Evolutionary conservation across 2,888 invertebrate genomes (phyloP), one percentile per base, ranked within the genome.

Genomic region (Apodemia hepburni): DNA sequence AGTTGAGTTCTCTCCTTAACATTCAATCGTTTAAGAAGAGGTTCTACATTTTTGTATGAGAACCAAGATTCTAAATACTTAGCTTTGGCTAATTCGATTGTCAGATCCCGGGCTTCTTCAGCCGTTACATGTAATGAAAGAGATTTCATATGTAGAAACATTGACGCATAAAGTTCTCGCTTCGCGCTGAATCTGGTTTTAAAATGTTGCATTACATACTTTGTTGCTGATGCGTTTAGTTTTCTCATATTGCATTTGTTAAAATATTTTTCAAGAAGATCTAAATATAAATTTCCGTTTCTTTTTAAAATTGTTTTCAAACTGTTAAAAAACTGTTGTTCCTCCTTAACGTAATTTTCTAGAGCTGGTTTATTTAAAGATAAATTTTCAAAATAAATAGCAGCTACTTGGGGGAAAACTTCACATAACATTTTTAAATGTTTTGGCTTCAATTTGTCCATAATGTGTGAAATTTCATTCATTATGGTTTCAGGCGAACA

Each of bases 181-280:
- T 85, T 85, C 0, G 66, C 70, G 22, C 70, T 60, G 60, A 81
- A 77, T 62, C 78, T 79, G 17, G 67, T 59, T 68, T 78, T 84
- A 61, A 76, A 77, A 22, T 72, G 65, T 18, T 70, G 75, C 66
- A 85, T 69, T 15, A 85, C 76, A 58, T 75, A 74, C 58, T 72
- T 73, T 2, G 85, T 82, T 1, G 74, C 66, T 2, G 59, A 58
- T 12, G 77, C 61, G 66, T 74, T 77, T 0, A 81, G 66, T 18
- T 66, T 62, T 0, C 58, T 61, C 18, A 72, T 73, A 2, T 45
- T 59, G 2, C 62, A 15, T 6, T 65, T 38, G 61, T 74, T 70
- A 49, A 73, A 79, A 71, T 81, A 78, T 65, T 76, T 76, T 65
- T 85, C 85, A 7, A 75, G 65, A 18, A 84, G 71, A 33, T 83